Conservation (phyloP, 1,140 invertebrate genomes). For the Triops cancriformis region DNA sequence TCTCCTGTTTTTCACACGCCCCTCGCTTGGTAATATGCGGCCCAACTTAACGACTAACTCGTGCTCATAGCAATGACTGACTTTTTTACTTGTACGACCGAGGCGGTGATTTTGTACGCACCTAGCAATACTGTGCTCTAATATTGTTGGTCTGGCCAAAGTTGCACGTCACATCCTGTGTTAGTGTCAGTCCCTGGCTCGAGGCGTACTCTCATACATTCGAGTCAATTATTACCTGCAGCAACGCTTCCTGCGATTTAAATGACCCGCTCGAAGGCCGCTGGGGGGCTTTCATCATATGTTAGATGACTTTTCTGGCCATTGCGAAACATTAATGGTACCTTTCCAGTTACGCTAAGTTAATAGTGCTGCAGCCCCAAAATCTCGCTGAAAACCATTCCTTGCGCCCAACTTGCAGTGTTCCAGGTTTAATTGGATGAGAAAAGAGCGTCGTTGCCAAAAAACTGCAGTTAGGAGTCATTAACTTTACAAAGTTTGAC, state of each 20-base stretch:
- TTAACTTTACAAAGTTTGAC: not conserved
- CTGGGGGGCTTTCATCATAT: not conserved
- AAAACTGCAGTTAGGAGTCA: not conserved
- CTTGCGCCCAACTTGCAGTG: not conserved
- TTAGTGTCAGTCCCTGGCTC: constrained; percentile 1
- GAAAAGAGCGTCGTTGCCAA: not conserved
- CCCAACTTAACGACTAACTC: not conserved
- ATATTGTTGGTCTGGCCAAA: not conserved
- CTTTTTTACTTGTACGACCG: not conserved
- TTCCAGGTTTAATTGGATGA: constrained; percentile 8
- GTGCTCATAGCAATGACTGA: not conserved
- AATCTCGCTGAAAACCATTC: not conserved
- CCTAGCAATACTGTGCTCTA: not conserved
- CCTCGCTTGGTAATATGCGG: too few species aligned
- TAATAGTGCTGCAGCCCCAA: not conserved
- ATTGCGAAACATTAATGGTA: not conserved
- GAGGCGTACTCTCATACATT: not conserved
- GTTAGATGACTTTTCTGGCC: not conserved
- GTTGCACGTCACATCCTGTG: constrained; percentile 4
- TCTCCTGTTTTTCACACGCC: too few species aligned
- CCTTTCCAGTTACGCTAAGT: not conserved
- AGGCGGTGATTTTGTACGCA: not conserved
- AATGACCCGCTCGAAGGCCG: not conserved
- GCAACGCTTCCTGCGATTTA: constrained; percentile 12
- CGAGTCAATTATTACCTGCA: constrained; percentile 3